Conservation (phyloP, 2,888 invertebrate genomes). For the Pimpla rufipes region DNA sequence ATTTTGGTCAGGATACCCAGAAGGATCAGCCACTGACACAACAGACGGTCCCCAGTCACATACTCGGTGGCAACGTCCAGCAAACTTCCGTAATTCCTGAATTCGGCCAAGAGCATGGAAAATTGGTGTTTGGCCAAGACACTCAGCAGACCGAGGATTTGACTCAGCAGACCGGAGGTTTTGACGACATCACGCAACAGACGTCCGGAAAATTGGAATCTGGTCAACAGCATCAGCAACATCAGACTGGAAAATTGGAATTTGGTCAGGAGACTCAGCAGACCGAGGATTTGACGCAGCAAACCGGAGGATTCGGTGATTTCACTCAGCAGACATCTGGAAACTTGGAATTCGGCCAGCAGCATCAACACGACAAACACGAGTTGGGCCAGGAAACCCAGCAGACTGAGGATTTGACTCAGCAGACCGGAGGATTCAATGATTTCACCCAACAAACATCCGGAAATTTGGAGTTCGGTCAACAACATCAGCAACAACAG, state of each 20-base stretch:
- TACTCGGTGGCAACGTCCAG: not conserved
- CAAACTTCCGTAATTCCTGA: slow-evolving; percentile 56
- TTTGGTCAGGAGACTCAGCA: slow-evolving; percentile 59
- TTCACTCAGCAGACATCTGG: slow-evolving; percentile 69
- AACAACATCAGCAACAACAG: slow-evolving; percentile 59
- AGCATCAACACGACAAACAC: slow-evolving; percentile 47
- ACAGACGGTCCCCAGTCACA: slow-evolving; percentile 51
- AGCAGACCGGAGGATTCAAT: slow-evolving; percentile 60
- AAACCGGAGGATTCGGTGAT: slow-evolving; percentile 49
- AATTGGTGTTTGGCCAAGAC: slow-evolving; percentile 50
- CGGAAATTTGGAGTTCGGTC: slow-evolving; percentile 65
- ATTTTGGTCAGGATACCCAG: slow-evolving; percentile 72
- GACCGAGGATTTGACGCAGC: slow-evolving; percentile 62
- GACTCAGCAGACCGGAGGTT: slow-evolving; percentile 66
- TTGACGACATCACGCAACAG: slow-evolving; percentile 52
- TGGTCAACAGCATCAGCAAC: slow-evolving; percentile 65
- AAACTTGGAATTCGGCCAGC: slow-evolving; percentile 66
- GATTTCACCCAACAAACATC: slow-evolving; percentile 60
- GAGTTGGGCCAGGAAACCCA: slow-evolving; percentile 37
- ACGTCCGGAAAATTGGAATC: slow-evolving; percentile 64
- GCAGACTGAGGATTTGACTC: slow-evolving; percentile 76
- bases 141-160: slow-evolving; percentile 69
- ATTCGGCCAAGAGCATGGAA: slow-evolving; percentile 47
- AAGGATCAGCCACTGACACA: slow-evolving; percentile 59
- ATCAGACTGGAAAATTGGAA: slow-evolving; percentile 64